Evolutionary conservation across 1,140 invertebrate species (phyloP).

Genomic region (Charaxes varanes): DNA sequence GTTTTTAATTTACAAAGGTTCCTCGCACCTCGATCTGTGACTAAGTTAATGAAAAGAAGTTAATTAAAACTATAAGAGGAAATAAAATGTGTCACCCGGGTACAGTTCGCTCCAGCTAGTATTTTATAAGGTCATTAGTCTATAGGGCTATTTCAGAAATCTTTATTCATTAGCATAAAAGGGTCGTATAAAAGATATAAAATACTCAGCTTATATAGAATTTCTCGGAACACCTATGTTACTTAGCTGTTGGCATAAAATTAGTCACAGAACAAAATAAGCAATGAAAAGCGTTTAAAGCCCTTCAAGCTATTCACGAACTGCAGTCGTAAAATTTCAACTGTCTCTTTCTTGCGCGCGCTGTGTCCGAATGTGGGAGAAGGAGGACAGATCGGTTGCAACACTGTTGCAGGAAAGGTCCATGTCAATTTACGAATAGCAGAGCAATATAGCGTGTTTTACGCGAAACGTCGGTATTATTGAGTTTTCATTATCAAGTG

Average conservation of each 20-base stretch:
- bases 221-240: constrained; percentile 47
- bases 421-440: constrained; percentile 45
- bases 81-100: no score
- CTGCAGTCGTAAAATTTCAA: constrained; percentile 46
- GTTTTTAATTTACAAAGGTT: no score
- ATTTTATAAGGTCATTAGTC: constrained; percentile 12
- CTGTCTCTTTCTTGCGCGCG: constrained; percentile 28
- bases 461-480: constrained; percentile 31
- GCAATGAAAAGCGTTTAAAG: constrained; percentile 56
- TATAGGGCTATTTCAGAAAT: constrained; percentile 9
- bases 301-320: constrained; percentile 46
- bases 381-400: constrained; percentile 28
- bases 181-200: constrained; percentile 33
- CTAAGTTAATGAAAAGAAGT: no score
- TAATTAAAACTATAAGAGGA: no score
- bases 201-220: constrained; percentile 34
- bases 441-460: constrained; percentile 39
- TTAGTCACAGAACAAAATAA: constrained; percentile 65
- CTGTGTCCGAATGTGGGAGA: constrained; percentile 33
- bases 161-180: constrained; percentile 34
- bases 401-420: constrained; percentile 43
- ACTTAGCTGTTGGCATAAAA: constrained; percentile 52
- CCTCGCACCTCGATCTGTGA: no score
- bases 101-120: no score
- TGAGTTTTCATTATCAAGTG: constrained; percentile 19